phyloP scores from a whole-genome alignment of 2,113 vertebrate species.

The Progne subis region DNA sequence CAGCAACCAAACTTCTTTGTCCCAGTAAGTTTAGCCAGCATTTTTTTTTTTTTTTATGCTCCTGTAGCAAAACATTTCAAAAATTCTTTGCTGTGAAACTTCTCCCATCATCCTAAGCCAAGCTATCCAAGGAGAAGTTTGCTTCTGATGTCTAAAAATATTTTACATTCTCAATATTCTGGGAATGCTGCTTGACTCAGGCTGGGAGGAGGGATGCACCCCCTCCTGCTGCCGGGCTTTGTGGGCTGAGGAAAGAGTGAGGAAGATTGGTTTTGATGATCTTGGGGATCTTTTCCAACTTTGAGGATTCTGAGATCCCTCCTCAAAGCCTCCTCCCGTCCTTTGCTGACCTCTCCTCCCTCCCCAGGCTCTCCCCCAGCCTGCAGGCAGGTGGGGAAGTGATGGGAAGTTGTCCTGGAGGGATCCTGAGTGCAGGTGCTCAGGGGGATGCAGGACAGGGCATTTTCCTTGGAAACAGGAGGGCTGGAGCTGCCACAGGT shows the following conservation, averaged over 20 bases:
- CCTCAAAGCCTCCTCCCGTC: not conserved
- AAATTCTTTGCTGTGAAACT: not conserved
- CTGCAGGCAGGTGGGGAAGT: not conserved
- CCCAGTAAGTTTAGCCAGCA: not conserved
- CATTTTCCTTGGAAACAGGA: not conserved
- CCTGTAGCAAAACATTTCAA: not conserved
- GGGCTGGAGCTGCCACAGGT: not conserved
- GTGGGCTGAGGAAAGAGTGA: not conserved
- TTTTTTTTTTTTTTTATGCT: not conserved
- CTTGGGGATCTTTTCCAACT: not conserved
- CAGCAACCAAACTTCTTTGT: not conserved
- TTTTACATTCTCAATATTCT: not conserved
- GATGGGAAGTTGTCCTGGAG: not conserved
- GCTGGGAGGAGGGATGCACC: not conserved
- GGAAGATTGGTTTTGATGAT: not conserved
- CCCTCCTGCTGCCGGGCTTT: not conserved
- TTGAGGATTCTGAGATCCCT: not conserved
- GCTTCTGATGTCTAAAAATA: not conserved
- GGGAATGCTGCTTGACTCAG: not conserved
- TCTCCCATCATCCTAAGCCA: not conserved
- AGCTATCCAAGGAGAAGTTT: not conserved
- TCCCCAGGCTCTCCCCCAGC: not conserved
- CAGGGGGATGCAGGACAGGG: not conserved
- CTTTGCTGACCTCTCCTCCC: not conserved
- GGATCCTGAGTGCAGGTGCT: not conserved